Evolutionary conservation across 2,797 vertebrate species (phyloP).

Genomic region (Cossypha polioptera): DNA sequence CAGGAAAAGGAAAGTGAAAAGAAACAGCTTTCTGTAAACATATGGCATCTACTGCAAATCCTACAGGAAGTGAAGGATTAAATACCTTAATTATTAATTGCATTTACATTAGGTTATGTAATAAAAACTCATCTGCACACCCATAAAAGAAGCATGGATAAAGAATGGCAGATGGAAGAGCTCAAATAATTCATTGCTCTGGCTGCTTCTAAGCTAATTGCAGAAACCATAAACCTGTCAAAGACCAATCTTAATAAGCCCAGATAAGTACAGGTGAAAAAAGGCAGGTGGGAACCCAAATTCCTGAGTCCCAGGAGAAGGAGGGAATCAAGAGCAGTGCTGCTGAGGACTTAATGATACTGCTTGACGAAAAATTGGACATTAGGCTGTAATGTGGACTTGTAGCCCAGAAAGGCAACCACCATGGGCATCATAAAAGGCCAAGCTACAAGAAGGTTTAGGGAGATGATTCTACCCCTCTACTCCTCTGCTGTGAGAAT

Average conservation of each 20-base stretch:
- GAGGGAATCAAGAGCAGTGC: background rate
- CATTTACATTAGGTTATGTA: background rate
- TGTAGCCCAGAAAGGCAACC: background rate
- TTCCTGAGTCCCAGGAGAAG: background rate
- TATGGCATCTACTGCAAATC: background rate
- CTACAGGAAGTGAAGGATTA: background rate
- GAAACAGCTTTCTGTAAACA: background rate
- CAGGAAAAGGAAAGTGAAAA: background rate
- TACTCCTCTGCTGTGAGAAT: background rate
- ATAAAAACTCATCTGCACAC: background rate
- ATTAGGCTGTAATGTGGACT: background rate
- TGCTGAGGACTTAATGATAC: background rate
- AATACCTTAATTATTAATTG: background rate
- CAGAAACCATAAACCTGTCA: background rate
- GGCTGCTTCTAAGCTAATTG: background rate
- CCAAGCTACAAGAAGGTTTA: rapidly evolving
- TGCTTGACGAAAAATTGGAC: background rate
- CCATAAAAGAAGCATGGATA: background rate
- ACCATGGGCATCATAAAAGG: background rate
- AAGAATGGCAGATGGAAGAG: background rate
- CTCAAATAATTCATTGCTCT: background rate
- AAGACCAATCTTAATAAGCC: background rate
- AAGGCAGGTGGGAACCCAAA: background rate
- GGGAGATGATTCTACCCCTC: background rate
- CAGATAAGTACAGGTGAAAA: background rate